These are phyloP conservation scores for Erithacus rubecula DNA, from an alignment of 2,797 vertebrate species.

Conservation along the genomic window DNA sequence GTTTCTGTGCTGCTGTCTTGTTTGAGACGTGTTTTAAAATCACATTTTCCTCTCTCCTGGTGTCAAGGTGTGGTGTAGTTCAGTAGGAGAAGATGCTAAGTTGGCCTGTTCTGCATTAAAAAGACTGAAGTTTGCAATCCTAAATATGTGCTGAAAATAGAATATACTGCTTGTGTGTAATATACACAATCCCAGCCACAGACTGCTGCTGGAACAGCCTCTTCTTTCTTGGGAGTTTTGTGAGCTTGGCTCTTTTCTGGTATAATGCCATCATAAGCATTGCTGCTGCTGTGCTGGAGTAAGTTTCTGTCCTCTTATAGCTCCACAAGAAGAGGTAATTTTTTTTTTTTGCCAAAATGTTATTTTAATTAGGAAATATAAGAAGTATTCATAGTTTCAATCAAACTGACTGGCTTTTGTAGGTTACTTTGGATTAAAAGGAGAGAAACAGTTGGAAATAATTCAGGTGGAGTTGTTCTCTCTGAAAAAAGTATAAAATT, in stretches of 20 bases:
- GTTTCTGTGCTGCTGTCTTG: background rate
- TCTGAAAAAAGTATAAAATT: background rate
- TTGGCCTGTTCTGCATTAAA: background rate
- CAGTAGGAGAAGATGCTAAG: background rate
- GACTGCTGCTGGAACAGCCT: background rate
- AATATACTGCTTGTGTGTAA: background rate
- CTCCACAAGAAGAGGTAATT: background rate
- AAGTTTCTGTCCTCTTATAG: background rate
- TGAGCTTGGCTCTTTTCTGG: conserved; percentile 25
- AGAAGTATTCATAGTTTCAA: background rate
- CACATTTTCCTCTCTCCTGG: background rate
- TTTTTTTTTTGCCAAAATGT: background rate
- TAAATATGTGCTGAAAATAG: conserved; percentile 32
- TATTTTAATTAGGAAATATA: background rate
- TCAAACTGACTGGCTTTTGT: background rate
- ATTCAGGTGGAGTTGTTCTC: background rate
- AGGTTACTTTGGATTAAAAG: background rate
- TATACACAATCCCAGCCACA: background rate
- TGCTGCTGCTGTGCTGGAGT: background rate
- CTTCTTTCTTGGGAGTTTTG: conserved; percentile 9
- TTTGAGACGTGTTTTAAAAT: background rate
- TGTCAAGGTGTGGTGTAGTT: background rate
- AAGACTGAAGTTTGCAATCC: background rate
- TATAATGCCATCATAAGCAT: conserved; percentile 6
- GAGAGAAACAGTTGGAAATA: background rate